These are phyloP conservation scores for Leptopterna dolabrata DNA, from an alignment of 2,888 invertebrate species.

Conservation along the genomic window DNA sequence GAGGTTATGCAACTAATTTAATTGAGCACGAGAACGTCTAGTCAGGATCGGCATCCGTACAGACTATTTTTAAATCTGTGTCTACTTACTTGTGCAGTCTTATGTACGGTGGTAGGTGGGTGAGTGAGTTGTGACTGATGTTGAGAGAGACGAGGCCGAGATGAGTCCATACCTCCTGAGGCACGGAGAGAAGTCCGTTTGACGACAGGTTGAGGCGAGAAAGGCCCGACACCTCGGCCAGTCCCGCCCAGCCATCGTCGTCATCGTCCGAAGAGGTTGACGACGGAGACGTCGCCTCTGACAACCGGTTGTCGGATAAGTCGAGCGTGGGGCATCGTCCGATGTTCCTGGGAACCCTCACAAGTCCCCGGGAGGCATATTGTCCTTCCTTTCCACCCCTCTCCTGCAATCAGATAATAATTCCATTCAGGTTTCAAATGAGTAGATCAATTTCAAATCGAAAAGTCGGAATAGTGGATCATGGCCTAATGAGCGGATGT, in stretches of 20 bases:
- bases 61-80: no score
- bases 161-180: conserved; percentile 46
- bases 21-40: no score
- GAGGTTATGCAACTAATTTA: no score
- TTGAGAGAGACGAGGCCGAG: conserved; percentile 46
- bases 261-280: conserved; percentile 24
- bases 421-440: neutral
- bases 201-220: conserved; percentile 33
- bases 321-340: conserved; percentile 75
- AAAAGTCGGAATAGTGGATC: no score
- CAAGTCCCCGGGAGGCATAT: conserved; percentile 34
- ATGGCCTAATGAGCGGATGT: no score
- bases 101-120: conserved; percentile 31
- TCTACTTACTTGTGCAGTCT: conserved; percentile 11
- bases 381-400: conserved; percentile 46
- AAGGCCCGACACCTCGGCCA: conserved; percentile 45
- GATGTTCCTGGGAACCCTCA: conserved; percentile 72
- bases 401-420: conserved; percentile 5
- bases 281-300: conserved; percentile 60
- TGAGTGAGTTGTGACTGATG: conserved; percentile 44
- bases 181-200: conserved; percentile 16
- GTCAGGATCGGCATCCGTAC: no score
- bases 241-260: conserved; percentile 28
- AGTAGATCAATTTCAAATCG: no score
- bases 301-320: conserved; percentile 76